These are phyloP conservation scores for Psilopogon haemacephalus DNA, from an alignment of 2,113 vertebrate species.

Conservation along the genomic window DNA sequence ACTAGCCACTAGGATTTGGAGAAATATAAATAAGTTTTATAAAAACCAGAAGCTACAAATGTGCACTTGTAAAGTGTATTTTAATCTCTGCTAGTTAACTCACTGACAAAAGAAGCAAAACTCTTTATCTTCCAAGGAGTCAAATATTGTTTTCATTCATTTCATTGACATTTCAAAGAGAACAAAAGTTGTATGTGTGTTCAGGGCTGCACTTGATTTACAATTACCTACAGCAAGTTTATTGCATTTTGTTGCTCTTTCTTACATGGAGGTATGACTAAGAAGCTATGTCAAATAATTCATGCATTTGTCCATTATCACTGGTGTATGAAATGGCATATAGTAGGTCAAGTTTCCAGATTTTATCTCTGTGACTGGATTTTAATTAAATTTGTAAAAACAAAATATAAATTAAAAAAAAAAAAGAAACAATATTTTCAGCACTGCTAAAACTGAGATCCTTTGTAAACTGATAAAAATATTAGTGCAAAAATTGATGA, in stretches of 20 bases:
- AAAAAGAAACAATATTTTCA: not conserved
- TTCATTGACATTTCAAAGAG: not conserved
- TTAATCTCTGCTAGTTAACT: conserved; percentile 3
- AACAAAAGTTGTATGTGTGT: not conserved
- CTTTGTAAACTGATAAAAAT: not conserved
- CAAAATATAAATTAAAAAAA: not conserved
- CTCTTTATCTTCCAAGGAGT: not conserved
- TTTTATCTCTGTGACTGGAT: not conserved
- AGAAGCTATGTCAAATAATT: not conserved
- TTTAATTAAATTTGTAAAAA: conserved; percentile 3
- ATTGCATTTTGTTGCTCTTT: not conserved
- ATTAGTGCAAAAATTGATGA: not conserved
- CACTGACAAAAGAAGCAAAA: not conserved
- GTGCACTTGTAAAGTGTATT: not conserved
- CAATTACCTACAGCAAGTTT: not conserved
- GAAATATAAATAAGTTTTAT: not conserved
- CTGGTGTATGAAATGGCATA: not conserved
- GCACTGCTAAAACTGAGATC: not conserved
- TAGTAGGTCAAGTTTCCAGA: not conserved
- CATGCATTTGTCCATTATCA: not conserved
- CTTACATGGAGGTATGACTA: not conserved
- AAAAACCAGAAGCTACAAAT: not conserved
- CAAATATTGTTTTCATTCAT: conserved; percentile 9
- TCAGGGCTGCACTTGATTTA: not conserved
- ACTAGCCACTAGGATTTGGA: not conserved